Base-by-base conservation (phyloP, 2,113 vertebrate genomes). In the Micronisus gabar region DNA sequence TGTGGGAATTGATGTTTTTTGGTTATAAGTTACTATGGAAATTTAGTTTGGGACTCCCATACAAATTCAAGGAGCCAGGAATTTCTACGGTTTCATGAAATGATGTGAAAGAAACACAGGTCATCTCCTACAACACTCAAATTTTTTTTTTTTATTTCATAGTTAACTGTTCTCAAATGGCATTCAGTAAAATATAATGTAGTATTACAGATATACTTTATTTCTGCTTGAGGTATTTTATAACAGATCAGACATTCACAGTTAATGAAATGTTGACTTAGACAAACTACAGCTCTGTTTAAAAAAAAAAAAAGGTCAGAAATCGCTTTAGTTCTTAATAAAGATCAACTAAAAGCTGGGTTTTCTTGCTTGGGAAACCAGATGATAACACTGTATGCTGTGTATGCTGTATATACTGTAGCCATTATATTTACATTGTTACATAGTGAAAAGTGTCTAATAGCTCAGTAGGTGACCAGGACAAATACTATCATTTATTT, bases 401-500 rank as follows among this genome's bases (percentile, higher is more conserved):
- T 43, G 83, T 25, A 13, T 76, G 72, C 87, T 96, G 40, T 84
- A 56, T 67, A 43, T 90, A 71, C 68, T 88, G 85, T 56, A 90
- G 85, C 65, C 61, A 59, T 93, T 76, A 21, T 95, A 88, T 97
- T 96, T 95, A 88, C 94, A 75, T 90, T 88, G 93, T 18, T 81
- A 55, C 75, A 41, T 72, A 75, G 90, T 68, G 80, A 59, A 95
- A 96, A 93, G 94, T 81, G 85, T 94, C 84, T 95, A 93, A 96
- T 93, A 96, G 87, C 92, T 94, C 88, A 63, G 88, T 83, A 92
- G 94, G 93, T 97, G 93, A 95, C 93, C 94, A 97, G 89, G 94
- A 95, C 94, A 97, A 97, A 97, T 97, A 97, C 90, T 96, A 91
- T 83, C 86, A 88, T 96, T 93, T 95, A 95, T 97, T 95, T 91